Evolutionary conservation across 1,140 invertebrate species (phyloP).

Genomic region (Drosophila bocqueti): DNA sequence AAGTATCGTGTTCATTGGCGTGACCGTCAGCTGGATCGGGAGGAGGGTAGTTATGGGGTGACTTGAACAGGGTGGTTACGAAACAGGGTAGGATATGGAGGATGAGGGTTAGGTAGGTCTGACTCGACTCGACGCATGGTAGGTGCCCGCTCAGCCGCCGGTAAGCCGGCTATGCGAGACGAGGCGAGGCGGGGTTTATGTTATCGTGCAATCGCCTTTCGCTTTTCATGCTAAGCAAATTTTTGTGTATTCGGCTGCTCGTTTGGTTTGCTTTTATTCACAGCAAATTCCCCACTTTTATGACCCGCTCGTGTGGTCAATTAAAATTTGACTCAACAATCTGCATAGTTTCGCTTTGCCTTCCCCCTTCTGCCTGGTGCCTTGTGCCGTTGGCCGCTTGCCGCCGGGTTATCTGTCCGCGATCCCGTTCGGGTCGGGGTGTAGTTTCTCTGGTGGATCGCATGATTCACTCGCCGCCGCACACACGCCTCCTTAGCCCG

Average conservation of each 20-base stretch:
- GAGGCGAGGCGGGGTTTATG: neutral
- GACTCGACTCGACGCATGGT: neutral
- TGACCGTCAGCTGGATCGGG: conserved; percentile 12
- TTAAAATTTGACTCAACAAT: conserved; percentile 66
- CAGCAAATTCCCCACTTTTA: conserved; percentile 73
- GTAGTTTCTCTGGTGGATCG: conserved; percentile 38
- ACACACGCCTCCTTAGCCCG: conserved; percentile 10
- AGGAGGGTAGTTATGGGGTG: neutral
- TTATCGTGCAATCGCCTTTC: conserved; percentile 71
- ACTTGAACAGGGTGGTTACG: neutral
- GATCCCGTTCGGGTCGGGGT: neutral
- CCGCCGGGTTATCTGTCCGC: conserved; percentile 8
- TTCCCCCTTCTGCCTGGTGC: neutral
- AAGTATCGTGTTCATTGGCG: conserved; percentile 21
- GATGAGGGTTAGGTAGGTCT: neutral
- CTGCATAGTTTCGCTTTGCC: conserved; percentile 44
- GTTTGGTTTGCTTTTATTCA: conserved; percentile 50
- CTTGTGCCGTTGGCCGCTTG: neutral
- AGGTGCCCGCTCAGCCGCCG: conserved; percentile 2
- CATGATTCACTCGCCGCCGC: conserved; percentile 58
- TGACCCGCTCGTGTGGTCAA: conserved; percentile 73
- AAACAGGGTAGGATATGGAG: too few species aligned
- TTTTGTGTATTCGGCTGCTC: conserved; percentile 13
- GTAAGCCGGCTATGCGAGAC: neutral
- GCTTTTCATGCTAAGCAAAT: conserved; percentile 38